These are phyloP conservation scores for Zaprionus capensis DNA, from an alignment of 1,140 invertebrate genomes.

Conservation along the genomic window DNA sequence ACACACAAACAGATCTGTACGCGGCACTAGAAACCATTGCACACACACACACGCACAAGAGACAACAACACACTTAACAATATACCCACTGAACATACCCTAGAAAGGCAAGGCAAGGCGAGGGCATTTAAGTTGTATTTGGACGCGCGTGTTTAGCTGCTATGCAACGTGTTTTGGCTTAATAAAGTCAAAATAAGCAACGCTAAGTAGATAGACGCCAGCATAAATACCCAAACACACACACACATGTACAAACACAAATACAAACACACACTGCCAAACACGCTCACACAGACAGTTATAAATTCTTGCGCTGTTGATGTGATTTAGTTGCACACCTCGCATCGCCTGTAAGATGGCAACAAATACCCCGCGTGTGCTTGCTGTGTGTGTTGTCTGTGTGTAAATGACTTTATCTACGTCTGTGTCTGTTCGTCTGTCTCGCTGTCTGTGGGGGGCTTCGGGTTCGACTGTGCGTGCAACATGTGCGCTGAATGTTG, in stretches of 20 bases:
- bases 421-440: constrained; percentile 42
- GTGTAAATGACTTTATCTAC: constrained; percentile 76
- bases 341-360: constrained; percentile 77
- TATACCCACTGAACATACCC: background rate
- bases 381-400: constrained; percentile 37
- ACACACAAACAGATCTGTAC: constrained; percentile 34
- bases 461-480: constrained; percentile 65
- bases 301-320: constrained; percentile 80
- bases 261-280: constrained; percentile 21
- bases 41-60: background rate
- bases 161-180: constrained; percentile 81
- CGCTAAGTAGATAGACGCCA: constrained; percentile 77
- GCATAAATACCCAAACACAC: constrained; percentile 63
- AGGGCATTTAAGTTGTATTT: constrained; percentile 53
- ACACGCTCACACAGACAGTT: constrained; percentile 58
- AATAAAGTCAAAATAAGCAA: constrained; percentile 80
- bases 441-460: constrained; percentile 32
- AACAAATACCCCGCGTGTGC: constrained; percentile 73
- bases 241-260: constrained; percentile 41
- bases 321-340: constrained; percentile 82
- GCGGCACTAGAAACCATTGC: background rate
- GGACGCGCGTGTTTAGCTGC: constrained; percentile 74
- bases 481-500: constrained; percentile 83
- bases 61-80: background rate
- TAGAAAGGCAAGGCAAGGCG: constrained; percentile 6